Evolutionary conservation across 2,888 invertebrate species (phyloP), one percentile per base, ranked within the genome.

Genomic region (Seira ritae): DNA sequence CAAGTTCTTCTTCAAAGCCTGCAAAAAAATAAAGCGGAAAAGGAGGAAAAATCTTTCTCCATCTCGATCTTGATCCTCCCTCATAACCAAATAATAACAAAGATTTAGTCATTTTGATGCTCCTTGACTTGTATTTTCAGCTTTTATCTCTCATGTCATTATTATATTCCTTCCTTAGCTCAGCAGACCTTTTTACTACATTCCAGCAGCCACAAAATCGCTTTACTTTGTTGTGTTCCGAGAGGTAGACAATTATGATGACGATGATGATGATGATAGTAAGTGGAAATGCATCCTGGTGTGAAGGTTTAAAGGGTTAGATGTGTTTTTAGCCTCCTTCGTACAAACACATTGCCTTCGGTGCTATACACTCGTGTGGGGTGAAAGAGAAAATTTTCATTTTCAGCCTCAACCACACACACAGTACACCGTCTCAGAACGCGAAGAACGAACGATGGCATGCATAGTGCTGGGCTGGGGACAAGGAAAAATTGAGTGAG

Each of bases 211-310:
- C 31, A 31, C 31, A 31, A 31, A 31, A 31, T 31, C 31, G 2
- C 31, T 31, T 65, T 70, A 73, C 42, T 73, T 37, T 37, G 37
- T 80, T 67, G 73, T 82, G 55, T 55, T 55, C n/a, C n/a, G 77
- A 78, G 77, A 82, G 83, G 78, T 83, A 83, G 83, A 83, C 83
- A 83, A 83, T 83, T 83, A 83, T 69, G 71, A 82, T 68, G 67
- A 71, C 71, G 71, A 82, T 68, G 67, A 71, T 62, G 68, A 65
- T 46, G 74, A 37, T 74, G 19, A 31, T 12, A 31, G 55, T 31
- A 68, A 83, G 78, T 74, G 78, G 74, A 69, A 78, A 83, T 78
- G 78, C 78, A 83, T 83, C 83, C 78, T 83, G 78, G 83, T 83
- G 78, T 83, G 83, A 74, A 77, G 77, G 77, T 72, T 77, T 82